Base-by-base conservation (phyloP, 2,797 vertebrate species). In the Tarsius wallacei region DNA sequence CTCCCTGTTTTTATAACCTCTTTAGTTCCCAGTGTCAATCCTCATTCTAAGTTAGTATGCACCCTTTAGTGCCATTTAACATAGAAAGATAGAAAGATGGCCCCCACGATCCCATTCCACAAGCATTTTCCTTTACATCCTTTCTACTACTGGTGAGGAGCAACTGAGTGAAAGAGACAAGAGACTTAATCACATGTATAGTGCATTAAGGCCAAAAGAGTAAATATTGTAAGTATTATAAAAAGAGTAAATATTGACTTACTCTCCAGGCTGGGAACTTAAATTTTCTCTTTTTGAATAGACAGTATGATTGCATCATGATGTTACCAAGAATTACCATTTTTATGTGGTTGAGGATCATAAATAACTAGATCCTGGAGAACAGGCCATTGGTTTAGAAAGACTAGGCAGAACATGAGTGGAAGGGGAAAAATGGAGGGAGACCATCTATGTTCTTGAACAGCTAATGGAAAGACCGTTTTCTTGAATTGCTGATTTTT, bases 401-500 rank as follows among this genome's bases (percentile, higher is more conserved):
- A 92, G 7, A 66, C 7, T 36, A 74, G 28, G 57, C 55, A 31
- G 59, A 92, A 71, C 21, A 9, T 78, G 51, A 83, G 26, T 59
- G 6, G 10, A 28, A 33, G 10, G 13, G 51, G 55, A 7, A 77
- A 51, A 88, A 68, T 49, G 21, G 16, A 51, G 2, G 21, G n/a
- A 94, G 14, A 59, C 22, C 55, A 61, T 31, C 55, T 36, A 22
- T 53, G 10, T 64, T 77, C 33, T 22, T 71, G 19, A 77, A 74
- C 13, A 90, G 55, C 47, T 71, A 93, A 55, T 49, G 59, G 28
- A 87, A 96, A 93, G 64, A 36, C 28, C 49, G 1, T 55, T 88
- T 80, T 93, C 26, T 61, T 77, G 74, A 80, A 89, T 94, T 61
- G 24, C 82, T 86, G 0, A 0, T 84, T 70, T 93, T 82, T 51